These are phyloP conservation scores for Helicoverpa armigera DNA, from an alignment of 1,140 invertebrate species.

Conservation along the genomic window DNA sequence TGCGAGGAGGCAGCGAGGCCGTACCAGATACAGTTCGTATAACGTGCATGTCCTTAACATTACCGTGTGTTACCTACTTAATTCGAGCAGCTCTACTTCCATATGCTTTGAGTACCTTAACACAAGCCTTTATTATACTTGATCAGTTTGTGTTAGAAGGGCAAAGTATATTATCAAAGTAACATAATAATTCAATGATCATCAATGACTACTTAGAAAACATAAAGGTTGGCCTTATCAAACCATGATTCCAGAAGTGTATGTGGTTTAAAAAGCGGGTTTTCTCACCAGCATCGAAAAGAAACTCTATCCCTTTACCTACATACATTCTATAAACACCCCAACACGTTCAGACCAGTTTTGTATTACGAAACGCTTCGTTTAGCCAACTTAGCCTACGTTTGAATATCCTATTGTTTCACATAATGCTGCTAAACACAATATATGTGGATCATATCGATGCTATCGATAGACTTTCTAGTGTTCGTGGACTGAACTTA, in stretches of 20 bases:
- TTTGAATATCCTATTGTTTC: conserved; percentile 46
- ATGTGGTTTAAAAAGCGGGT: not conserved
- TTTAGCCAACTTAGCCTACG: conserved; percentile 20
- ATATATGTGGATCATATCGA: conserved; percentile 58
- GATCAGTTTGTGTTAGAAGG: too few species aligned
- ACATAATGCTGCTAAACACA: conserved; percentile 30
- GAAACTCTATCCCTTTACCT: not conserved
- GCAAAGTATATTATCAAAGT: too few species aligned
- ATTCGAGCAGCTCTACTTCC: conserved; percentile 8
- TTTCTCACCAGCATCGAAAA: not conserved
- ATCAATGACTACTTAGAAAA: too few species aligned
- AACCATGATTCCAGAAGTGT: not conserved
- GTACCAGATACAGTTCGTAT: conserved; percentile 54
- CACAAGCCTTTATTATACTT: not conserved
- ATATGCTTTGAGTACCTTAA: not conserved
- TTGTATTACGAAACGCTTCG: conserved; percentile 33
- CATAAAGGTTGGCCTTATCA: too few species aligned
- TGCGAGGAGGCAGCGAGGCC: conserved; percentile 70
- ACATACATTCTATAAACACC: not conserved
- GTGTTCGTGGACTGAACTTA: conserved; percentile 38
- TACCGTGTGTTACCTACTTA: conserved; percentile 32
- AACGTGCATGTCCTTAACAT: conserved; percentile 58
- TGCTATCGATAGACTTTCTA: conserved; percentile 59
- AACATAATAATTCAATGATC: too few species aligned
- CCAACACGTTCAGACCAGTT: conserved; percentile 25